phyloP scores from a whole-genome alignment of 2,888 invertebrate genomes.

The Hydriomena furcata region DNA sequence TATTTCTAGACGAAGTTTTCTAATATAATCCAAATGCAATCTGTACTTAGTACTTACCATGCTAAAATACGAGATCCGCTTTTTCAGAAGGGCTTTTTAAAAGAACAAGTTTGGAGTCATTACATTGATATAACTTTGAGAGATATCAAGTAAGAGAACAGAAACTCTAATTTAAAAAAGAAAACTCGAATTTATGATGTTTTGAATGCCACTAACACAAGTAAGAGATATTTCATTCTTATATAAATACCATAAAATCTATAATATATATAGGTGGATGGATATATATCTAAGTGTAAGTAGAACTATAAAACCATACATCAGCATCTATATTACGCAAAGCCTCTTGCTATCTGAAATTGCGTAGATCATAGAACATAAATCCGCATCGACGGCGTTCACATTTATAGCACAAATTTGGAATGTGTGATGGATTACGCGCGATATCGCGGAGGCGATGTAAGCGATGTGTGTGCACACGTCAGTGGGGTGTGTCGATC shows the following conservation, averaged over 20 bases:
- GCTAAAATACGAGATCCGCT: slow-evolving; percentile 48
- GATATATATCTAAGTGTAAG: no score
- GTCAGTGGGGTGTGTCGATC: slow-evolving; percentile 74
- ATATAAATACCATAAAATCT: no score
- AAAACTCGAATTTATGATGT: background rate
- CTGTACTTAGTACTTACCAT: slow-evolving; percentile 48
- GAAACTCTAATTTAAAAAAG: background rate
- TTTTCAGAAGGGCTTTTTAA: slow-evolving; percentile 45
- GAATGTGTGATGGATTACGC: slow-evolving; percentile 71
- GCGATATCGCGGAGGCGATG: slow-evolving; percentile 61
- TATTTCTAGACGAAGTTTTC: slow-evolving; percentile 45
- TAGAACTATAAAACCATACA: slow-evolving; percentile 27
- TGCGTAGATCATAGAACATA: slow-evolving; percentile 38
- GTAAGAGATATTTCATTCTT: no score
- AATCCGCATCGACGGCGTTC: slow-evolving; percentile 37
- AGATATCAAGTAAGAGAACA: background rate
- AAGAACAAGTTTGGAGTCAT: slow-evolving; percentile 36
- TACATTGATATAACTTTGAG: slow-evolving; percentile 22
- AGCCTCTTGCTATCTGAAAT: slow-evolving; percentile 31
- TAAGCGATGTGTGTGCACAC: slow-evolving; percentile 68
- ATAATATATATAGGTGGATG: no score
- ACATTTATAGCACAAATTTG: slow-evolving; percentile 49
- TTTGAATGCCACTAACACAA: no score
- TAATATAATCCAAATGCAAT: slow-evolving; percentile 57
- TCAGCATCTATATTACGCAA: slow-evolving; percentile 28